Evolutionary conservation across 2,797 vertebrate genomes (phyloP).

Genomic region (Dendrocincla tyrannina): DNA sequence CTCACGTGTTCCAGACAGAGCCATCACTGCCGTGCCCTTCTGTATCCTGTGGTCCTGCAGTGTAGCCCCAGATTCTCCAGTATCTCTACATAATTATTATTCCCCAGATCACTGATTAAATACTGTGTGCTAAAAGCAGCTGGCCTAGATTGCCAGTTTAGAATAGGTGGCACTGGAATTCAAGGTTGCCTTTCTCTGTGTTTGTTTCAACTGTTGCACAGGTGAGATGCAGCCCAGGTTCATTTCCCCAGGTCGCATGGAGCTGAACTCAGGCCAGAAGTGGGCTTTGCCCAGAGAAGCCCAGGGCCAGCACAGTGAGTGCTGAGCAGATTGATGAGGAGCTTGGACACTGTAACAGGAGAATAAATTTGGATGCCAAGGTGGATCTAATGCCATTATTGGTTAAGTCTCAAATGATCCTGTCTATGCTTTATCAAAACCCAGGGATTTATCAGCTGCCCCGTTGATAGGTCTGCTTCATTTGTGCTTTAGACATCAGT

Average conservation of each 20-base stretch:
- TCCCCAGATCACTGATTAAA: background rate
- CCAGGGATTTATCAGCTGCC: background rate
- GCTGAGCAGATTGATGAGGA: background rate
- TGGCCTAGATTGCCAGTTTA: background rate
- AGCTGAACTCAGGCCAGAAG: background rate
- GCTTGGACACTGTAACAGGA: fast-evolving
- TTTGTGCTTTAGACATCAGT: background rate
- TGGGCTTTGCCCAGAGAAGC: background rate
- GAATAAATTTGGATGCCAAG: background rate
- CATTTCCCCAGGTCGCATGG: background rate
- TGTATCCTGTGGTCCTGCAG: background rate
- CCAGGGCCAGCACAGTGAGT: background rate
- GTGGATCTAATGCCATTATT: background rate
- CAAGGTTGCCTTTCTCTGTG: background rate
- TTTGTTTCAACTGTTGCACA: background rate
- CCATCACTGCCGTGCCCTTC: background rate
- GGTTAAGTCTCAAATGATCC: background rate
- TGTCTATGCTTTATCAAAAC: background rate
- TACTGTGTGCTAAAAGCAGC: background rate
- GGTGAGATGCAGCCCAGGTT: background rate
- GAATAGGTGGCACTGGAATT: no score
- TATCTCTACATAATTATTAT: background rate
- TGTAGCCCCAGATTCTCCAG: background rate
- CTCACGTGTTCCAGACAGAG: background rate
- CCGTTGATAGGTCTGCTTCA: background rate